Base-by-base conservation (phyloP, 1,140 invertebrate genomes). In the Ephestia elutella region DNA sequence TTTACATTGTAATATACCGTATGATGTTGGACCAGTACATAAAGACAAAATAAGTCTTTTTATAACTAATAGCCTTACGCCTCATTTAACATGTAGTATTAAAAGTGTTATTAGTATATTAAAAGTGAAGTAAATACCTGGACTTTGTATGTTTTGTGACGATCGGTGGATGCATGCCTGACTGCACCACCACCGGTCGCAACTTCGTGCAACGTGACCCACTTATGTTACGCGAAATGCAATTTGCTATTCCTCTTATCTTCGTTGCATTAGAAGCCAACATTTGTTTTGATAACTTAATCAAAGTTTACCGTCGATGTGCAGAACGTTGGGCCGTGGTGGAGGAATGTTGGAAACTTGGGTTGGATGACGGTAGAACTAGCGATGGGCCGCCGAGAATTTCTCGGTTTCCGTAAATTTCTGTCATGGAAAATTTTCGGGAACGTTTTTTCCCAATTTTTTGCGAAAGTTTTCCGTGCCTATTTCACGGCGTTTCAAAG, bases 181-280 rank as follows among this genome's bases (percentile, higher is more conserved):
- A 78, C 60, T 68, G 70, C 60, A 60, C 59, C 55, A 67, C 65
- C 51, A n/a, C n/a, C n/a, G n/a, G n/a, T n/a, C 62, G 70, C 75
- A 76, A 78, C 71, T 67, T 76, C 70, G 78, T 81, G 84, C 84
- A 83, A 85, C 75, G 79, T 74, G 79, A 83, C 82, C 80, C 60
- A 85, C 79, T 80, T 84, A 55, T 68, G 63, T 72, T 72, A 72
- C 57, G 67, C 71, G 61, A 76, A 79, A 73, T 70, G 66, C 60
- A 71, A 68, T 63, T 53, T 21, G 32, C 30, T 15, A 44, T 44
- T 44, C 38, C 38, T 44, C 38, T 44, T 44, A 44, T 44, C 38
- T 44, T 44, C 38, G 1, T 44, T 2, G 38, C 5, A 44, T 44
- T 44, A 15, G n/a, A 44, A 44, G 38, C 38, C n/a, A 15, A 15